phyloP scores from a whole-genome alignment of 2,113 vertebrate genomes.

The Odocoileus virginianus region DNA sequence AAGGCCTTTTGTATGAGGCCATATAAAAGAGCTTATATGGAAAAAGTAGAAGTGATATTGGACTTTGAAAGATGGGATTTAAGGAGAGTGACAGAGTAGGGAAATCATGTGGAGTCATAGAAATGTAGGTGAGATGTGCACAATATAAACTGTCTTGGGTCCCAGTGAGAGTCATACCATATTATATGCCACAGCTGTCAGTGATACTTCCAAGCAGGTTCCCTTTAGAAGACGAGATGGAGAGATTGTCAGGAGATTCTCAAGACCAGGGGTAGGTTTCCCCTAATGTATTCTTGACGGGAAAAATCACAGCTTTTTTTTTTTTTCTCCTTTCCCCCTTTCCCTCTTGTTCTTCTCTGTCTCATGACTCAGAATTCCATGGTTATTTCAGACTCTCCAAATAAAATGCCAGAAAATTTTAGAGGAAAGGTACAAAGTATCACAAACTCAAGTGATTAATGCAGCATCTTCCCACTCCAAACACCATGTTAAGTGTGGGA shows the following conservation, averaged over 20 bases:
- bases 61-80: neutral
- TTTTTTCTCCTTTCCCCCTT: neutral
- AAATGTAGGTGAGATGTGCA: neutral
- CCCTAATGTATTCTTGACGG: neutral
- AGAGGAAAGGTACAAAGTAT: neutral
- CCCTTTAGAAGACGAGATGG: neutral
- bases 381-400: neutral
- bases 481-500: neutral
- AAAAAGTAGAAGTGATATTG: neutral
- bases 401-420: conserved; percentile 3
- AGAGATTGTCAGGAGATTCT: neutral
- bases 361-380: neutral
- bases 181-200: neutral
- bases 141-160: neutral
- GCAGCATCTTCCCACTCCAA: neutral
- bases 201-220: neutral
- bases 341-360: neutral
- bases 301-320: neutral
- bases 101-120: neutral
- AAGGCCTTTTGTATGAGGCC: neutral
- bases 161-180: neutral
- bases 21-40: neutral
- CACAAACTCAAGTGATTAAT: neutral
- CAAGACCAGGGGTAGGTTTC: neutral
- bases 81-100: neutral